Evolutionary conservation across 2,113 vertebrate genomes (phyloP).

Genomic region (Pelecanus crispus): DNA sequence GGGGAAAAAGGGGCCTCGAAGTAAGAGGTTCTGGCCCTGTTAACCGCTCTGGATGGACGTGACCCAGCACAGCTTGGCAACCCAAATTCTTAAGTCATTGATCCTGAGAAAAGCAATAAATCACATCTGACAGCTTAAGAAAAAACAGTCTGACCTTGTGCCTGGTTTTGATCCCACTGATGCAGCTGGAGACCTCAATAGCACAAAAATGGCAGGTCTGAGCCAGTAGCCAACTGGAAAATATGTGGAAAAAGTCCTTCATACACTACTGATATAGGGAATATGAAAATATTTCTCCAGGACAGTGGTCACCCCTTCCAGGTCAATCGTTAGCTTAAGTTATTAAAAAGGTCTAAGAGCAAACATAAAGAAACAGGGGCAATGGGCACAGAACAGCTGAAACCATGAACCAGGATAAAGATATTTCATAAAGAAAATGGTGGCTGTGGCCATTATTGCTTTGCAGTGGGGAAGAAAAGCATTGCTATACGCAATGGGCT

Average conservation of each 20-base stretch:
- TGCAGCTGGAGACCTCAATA: slow-evolving; percentile 2
- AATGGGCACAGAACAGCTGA: not conserved
- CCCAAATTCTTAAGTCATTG: slow-evolving; percentile 13
- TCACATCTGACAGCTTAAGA: slow-evolving; percentile 29
- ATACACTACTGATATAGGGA: not conserved
- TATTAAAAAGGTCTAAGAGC: not conserved
- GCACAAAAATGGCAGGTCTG: slow-evolving; percentile 11
- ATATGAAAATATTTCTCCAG: not conserved
- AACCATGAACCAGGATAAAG: not conserved
- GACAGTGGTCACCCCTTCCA: not conserved
- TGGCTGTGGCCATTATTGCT: not conserved
- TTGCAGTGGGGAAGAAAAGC: not conserved
- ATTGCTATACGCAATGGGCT: not conserved
- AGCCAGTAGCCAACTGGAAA: not conserved
- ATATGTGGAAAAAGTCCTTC: not conserved
- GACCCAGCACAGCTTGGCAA: slow-evolving; percentile 19
- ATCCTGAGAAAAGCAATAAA: slow-evolving; percentile 33
- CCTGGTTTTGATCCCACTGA: not conserved
- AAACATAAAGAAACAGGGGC: not conserved
- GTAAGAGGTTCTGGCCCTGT: not conserved
- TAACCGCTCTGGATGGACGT: not conserved
- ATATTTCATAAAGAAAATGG: not conserved
- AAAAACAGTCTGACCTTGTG: not conserved
- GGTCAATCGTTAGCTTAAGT: not conserved
- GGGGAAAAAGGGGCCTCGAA: not conserved